Conservation (phyloP, 2,888 invertebrate genomes). For the Agriotes lineatus region DNA sequence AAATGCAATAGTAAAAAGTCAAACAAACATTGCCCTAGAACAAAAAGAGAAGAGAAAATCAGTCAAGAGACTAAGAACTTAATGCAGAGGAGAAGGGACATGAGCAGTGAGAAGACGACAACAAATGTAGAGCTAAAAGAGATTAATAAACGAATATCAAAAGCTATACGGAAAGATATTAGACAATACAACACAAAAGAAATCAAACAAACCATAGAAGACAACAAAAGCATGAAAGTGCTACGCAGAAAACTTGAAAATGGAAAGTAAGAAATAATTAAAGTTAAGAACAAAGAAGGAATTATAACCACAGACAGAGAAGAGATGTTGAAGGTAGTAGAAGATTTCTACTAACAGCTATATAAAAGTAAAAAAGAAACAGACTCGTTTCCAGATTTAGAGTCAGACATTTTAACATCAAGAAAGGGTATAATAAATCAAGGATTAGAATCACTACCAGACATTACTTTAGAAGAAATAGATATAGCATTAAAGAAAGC, state of each 20-base stretch:
- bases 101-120: neutral
- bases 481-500: neutral
- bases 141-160: neutral
- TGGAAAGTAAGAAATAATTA: neutral
- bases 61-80: too few relatives aligned
- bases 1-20: too few relatives aligned
- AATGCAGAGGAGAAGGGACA: neutral
- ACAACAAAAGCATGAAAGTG: neutral
- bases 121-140: neutral
- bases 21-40: too few relatives aligned
- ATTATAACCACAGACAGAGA: too few relatives aligned
- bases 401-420: too few relatives aligned
- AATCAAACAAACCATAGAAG: neutral
- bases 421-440: neutral
- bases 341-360: neutral
- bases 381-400: too few relatives aligned
- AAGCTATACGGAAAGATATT: neutral
- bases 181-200: too few relatives aligned
- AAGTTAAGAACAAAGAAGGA: too few relatives aligned
- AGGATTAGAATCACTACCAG: neutral
- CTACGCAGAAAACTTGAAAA: neutral
- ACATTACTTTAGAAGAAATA: neutral
- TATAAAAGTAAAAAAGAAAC: neutral
- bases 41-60: too few relatives aligned
- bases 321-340: neutral